phyloP scores from a whole-genome alignment of 2,797 vertebrate genomes.

The Ispidina lecontei region DNA sequence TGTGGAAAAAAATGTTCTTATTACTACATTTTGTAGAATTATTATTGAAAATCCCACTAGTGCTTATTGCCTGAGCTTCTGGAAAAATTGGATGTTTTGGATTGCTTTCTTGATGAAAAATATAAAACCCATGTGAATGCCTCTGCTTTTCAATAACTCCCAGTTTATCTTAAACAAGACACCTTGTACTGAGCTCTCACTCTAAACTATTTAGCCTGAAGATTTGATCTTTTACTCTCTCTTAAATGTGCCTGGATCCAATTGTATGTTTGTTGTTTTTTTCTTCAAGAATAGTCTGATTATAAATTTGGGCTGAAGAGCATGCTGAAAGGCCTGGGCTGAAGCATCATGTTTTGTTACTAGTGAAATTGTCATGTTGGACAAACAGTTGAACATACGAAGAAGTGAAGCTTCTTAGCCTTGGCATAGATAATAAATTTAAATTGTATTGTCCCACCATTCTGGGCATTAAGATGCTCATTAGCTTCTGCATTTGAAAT shows the following conservation, averaged over 20 bases:
- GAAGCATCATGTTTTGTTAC: neutral
- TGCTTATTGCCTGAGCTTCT: neutral
- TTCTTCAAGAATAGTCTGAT: neutral
- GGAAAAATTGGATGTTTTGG: neutral
- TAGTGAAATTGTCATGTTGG: neutral
- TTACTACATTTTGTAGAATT: neutral
- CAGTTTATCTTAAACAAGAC: neutral
- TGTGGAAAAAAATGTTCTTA: neutral
- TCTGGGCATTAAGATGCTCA: neutral
- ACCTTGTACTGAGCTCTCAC: neutral
- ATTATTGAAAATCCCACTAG: neutral
- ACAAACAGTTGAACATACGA: neutral
- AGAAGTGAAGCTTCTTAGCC: neutral
- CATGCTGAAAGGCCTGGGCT: neutral
- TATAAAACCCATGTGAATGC: fast-evolving
- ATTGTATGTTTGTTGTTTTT: neutral
- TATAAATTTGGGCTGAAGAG: neutral
- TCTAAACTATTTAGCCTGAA: neutral
- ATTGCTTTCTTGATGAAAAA: neutral
- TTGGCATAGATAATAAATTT: neutral
- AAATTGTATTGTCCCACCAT: neutral
- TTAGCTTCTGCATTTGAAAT: neutral
- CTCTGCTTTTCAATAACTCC: neutral
- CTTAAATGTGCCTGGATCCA: neutral
- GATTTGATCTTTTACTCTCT: neutral